Evolutionary conservation across 2,888 invertebrate species (phyloP), one percentile per base, ranked within the genome.

Genomic region (Brachypalpus laphriformis): DNA sequence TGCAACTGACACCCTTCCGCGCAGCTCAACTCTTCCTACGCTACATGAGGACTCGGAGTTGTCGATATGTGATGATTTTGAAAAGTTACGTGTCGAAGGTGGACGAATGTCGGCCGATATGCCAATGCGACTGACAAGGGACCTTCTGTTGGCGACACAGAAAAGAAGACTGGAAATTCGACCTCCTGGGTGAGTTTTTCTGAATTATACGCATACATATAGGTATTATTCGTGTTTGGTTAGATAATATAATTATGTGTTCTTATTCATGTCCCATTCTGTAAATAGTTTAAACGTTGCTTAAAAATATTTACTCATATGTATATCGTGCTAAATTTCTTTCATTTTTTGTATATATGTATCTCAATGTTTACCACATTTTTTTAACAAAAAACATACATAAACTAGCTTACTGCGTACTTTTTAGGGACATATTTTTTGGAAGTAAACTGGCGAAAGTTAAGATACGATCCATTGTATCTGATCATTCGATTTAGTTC

Each of bases 11-110:
- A 91, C 93, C 72, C 90, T 93, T 82, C 93, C 93, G 63, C 93
- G 93, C 87, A 92, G 93, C 85, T 93, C 93, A 83, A 93, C 93
- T 87, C 93, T 97, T 89, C 97, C 97, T 16, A 97, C 97, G 5
- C 93, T 98, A 54, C 97, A 96, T 92, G 98, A 98, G 92, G 97
- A 97, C 89, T 94, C 95, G 90, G 97, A 97, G 92, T 93, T 96
- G 88, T 91, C 91, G 66, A 89, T 92, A 90, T 93, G 89, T 85
- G 91, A 92, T 81, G 91, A 91, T 87, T 90, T 91, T 80, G 91
- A 91, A 70, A 90, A 90, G 82, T 88, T 91, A 74, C 90, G 90
- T 37, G 88, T 90, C 47, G 91, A 91, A 87, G 89, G 87, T 70
- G 89, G 90, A 6, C 90, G 90, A 45, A 89, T 89, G 82, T 89